phyloP scores from a whole-genome alignment of 2,113 vertebrate species.

The Himantopus leucocephalus region DNA sequence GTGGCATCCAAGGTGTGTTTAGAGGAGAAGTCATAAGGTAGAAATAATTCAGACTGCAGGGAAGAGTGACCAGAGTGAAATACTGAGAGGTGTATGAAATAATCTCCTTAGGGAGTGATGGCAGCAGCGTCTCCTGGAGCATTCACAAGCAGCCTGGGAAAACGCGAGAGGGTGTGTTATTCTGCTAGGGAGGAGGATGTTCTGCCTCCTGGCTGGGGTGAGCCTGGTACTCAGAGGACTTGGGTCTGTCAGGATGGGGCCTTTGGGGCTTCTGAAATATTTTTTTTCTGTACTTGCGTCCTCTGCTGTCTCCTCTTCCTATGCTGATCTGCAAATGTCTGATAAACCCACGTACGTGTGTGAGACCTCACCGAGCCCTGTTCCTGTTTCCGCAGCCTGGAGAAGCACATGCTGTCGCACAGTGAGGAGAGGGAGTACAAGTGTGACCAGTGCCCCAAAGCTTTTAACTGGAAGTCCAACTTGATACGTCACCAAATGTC shows the following conservation, averaged over 20 bases:
- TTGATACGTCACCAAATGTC: slow-evolving; percentile 88
- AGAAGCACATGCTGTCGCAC: slow-evolving; percentile 92
- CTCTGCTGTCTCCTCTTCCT: neutral
- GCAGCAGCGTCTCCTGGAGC: slow-evolving; percentile 29
- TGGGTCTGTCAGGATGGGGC: neutral
- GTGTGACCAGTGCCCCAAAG: slow-evolving; percentile 89
- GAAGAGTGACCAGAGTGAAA: slow-evolving; percentile 5
- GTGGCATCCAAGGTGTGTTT: neutral
- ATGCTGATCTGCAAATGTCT: neutral
- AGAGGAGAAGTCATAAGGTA: neutral
- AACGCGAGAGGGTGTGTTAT: neutral
- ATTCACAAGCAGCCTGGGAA: neutral
- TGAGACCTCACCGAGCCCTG: neutral
- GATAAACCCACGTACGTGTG: neutral
- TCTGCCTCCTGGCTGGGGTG: neutral
- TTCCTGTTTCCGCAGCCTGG: slow-evolving; percentile 83
- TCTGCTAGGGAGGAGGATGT: neutral
- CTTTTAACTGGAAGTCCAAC: slow-evolving; percentile 88
- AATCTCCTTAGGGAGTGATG: neutral
- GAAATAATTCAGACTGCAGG: slow-evolving; percentile 26
- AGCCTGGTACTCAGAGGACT: neutral
- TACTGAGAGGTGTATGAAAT: neutral
- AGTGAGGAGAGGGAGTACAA: slow-evolving; percentile 95
- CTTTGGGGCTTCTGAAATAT: neutral
- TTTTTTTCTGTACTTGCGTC: neutral